A percentile compares a stretch with the other conserved stretches of the same genome.
Evolutionary conservation across 2,888 invertebrate genomes (phyloP).

Genomic region (Parnassius mnemosyne): DNA sequence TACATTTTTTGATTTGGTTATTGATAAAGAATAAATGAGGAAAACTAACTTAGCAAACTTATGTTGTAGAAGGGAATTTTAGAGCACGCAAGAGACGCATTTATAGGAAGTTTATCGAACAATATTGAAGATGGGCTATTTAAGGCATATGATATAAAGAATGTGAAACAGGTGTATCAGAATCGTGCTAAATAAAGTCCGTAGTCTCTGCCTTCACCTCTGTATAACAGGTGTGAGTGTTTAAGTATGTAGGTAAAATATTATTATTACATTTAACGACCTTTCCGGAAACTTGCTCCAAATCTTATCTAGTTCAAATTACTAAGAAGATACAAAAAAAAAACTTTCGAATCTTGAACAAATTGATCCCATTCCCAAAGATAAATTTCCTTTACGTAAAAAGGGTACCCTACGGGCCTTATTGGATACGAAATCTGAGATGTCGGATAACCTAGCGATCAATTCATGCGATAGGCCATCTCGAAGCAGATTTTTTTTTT

Average conservation of each 20-base stretch:
- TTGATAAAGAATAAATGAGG: no score
- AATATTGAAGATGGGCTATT: no score
- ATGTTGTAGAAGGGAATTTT: no score
- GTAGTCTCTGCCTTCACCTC: no score
- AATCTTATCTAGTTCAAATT: constrained; percentile 4
- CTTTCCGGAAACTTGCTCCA: neutral
- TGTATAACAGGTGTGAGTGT: no score
- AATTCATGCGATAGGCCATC: constrained; percentile 32
- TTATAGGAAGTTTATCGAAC: no score
- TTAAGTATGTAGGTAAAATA: neutral
- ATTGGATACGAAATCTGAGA: constrained; percentile 51
- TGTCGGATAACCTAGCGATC: constrained; percentile 45
- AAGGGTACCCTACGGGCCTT: constrained; percentile 39
- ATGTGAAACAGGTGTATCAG: no score
- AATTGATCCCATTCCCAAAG: constrained; percentile 31
- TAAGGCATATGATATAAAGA: no score
- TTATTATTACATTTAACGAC: neutral
- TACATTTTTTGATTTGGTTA: no score
- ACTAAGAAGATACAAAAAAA: constrained; percentile 4
- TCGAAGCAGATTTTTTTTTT: neutral
- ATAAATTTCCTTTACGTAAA: constrained; percentile 48
- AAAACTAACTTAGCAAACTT: no score
- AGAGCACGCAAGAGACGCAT: no score
- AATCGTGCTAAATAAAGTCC: no score
- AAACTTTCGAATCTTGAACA: constrained; percentile 11